Conservation (phyloP, 2,113 vertebrate genomes). For the Pluvialis apricaria region DNA sequence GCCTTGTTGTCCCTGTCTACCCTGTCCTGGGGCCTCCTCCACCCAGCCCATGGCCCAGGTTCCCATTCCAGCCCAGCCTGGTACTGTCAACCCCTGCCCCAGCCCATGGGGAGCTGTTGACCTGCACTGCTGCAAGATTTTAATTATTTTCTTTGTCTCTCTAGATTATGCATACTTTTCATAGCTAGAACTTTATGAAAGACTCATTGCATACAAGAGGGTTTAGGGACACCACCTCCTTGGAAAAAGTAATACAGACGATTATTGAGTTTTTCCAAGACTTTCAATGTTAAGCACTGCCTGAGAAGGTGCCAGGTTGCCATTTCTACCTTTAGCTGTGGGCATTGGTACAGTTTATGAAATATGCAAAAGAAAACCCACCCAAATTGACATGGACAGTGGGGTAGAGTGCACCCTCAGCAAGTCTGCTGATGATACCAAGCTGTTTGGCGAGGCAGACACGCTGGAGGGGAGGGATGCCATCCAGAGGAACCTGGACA, state of each 20-base stretch:
- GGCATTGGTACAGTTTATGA: not conserved
- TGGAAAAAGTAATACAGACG: not conserved
- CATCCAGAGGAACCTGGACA: too few relatives aligned
- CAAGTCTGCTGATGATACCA: too few relatives aligned
- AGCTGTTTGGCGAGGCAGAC: too few relatives aligned
- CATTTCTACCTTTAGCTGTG: not conserved
- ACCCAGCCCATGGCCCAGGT: not conserved
- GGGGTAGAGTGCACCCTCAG: too few relatives aligned
- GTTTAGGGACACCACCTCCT: not conserved
- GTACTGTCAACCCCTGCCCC: accelerated
- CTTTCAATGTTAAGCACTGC: not conserved
- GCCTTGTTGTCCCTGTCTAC: not conserved
- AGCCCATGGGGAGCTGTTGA: not conserved
- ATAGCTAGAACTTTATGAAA: not conserved
- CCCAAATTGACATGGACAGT: too few relatives aligned
- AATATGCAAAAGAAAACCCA: not conserved
- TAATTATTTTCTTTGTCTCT: not conserved
- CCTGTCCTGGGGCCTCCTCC: not conserved
- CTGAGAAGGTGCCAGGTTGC: not conserved
- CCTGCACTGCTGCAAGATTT: not conserved
- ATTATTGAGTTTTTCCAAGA: not conserved
- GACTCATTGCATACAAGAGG: not conserved
- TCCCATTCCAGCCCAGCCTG: not conserved
- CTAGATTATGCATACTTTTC: not conserved
- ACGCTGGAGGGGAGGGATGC: too few relatives aligned